Conservation (phyloP, 37 sponge, comb jelly and placozoan species). For the Axinella damicornis region DNA sequence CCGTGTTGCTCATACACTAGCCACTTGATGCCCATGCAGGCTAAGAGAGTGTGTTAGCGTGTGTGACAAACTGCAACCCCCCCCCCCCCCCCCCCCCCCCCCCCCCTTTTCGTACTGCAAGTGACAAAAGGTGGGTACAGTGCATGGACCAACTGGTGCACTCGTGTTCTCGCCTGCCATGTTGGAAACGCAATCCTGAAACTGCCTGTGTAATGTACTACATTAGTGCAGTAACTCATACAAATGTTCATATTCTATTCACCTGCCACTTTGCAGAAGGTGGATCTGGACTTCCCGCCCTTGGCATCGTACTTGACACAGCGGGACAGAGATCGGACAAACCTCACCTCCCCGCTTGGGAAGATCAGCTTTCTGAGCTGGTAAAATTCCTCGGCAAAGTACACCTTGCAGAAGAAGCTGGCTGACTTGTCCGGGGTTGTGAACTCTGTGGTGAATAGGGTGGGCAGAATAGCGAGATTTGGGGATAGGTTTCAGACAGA, state of each 20-base stretch:
- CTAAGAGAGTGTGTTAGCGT: no score
- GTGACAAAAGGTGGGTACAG: no score
- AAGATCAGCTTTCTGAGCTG: slow-evolving; percentile 79
- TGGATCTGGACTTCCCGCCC: slow-evolving; percentile 94
- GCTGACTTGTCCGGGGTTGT: slow-evolving; percentile 60
- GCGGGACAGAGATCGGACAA: slow-evolving; percentile 84
- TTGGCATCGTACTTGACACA: slow-evolving; percentile 93
- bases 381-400: slow-evolving; percentile 94
- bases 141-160: no score
- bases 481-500: neutral
- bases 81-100: no score
- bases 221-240: no score
- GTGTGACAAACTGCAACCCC: no score
- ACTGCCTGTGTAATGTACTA: no score
- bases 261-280: slow-evolving; percentile 94
- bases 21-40: no score
- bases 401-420: slow-evolving; percentile 92
- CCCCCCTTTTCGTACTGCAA: no score
- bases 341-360: slow-evolving; percentile 93
- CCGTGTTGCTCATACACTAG: no score
- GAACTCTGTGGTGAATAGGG: slow-evolving; percentile 38
- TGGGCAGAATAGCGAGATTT: neutral
- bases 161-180: no score
- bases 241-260: neutral
- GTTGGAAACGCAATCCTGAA: no score